Evolutionary conservation across 2,888 invertebrate genomes (phyloP), one percentile per base, ranked within the genome.

Genomic region (Rhorus exstirpatorius): DNA sequence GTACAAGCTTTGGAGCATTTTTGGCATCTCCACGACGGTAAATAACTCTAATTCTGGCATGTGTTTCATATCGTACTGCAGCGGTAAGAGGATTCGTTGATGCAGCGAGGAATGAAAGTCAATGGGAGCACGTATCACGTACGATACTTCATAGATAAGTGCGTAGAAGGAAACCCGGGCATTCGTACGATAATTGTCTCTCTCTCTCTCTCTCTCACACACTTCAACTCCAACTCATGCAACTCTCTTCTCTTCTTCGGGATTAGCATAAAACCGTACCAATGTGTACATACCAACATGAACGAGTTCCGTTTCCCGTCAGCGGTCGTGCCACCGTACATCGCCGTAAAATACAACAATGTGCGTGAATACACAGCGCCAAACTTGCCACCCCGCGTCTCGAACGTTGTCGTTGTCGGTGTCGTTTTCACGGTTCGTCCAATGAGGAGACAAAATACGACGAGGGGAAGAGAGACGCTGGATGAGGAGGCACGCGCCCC

Each of bases 231-330:
- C n/a, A n/a, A n/a, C n/a, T n/a, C n/a, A n/a, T n/a, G n/a, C n/a
- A n/a, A n/a, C 38, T 44, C n/a, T 35, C 53, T 65, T 49, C 61
- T 72, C 67, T 61, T 68, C 41, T 44, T 72, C 67, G 49, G 67
- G 67, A 51, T 67, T 46, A 79, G 60, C 79, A 71, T 61, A 72
- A 72, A 67, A 60, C 61, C 83, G 75, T 71, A 82, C 26, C 65
- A 77, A 82, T 70, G 38, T 17, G 72, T 75, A 63, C 60, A 86
- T 85, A 86, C 85, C 83, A 72, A 86, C 84, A 87, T 85, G 87
- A 87, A 87, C 88, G 87, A 92, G 91, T 93, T 92, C 92, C 92
- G 92, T 91, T 92, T 92, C 88, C 90, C 92, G 88, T 87, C 65
- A 78, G 79, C 79, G 83, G 88, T 87, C 91, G 90, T 89, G 89